Base-by-base conservation (phyloP, 2,888 invertebrate species). In the Camponotus fellah region DNA sequence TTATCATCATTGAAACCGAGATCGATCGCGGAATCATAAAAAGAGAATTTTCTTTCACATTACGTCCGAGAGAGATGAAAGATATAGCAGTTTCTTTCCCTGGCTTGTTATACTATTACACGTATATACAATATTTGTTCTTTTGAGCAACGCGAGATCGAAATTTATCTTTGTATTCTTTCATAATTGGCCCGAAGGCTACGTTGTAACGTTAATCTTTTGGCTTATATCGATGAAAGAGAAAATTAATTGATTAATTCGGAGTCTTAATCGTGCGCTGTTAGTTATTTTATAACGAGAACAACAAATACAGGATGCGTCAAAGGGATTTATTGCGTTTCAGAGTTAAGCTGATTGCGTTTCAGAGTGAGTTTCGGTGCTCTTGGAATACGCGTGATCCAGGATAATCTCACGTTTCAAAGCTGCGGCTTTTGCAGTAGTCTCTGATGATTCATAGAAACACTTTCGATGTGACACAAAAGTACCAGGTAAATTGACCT, bases 321-420 rank as follows among this genome's bases (percentile, higher is more conserved):
- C 71, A 80, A 72, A 80, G 79, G 46, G 79, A 80, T 80, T 80
- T 80, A 80, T 80, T 72, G 79, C 72, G 46, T 80, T 80, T 80
- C 72, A 8, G 46, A 80, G 79, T 72, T 80, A 80, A 80, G 79
- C 79, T 72, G 79, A 80, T 80, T 71, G 79, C 71, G 43, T 80
- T 80, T 80, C 79, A 43, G 60, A 60, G 34, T 60, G 60, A 58
- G 79, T 71, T 71, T 21, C 34, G 37, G 56, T 46, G 71, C 72
- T 21, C 72, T 21, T 60, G 43, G 26, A 60, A 79, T 46, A 80
- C 58, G 60, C 21, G 72, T 17, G 60, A 80, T 56, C 56, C 56
- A 32, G 43, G 56, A 71, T 79, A 79, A 71, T 71, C 71, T 56
- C 43, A 60, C 69, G 6, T 79, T 80, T 60, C 72, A 53, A 72